A percentile compares a stretch with the other conserved stretches of the same genome.
Evolutionary conservation across 2,888 invertebrate genomes (phyloP).

Genomic region (Leptopilina drosophilae): DNA sequence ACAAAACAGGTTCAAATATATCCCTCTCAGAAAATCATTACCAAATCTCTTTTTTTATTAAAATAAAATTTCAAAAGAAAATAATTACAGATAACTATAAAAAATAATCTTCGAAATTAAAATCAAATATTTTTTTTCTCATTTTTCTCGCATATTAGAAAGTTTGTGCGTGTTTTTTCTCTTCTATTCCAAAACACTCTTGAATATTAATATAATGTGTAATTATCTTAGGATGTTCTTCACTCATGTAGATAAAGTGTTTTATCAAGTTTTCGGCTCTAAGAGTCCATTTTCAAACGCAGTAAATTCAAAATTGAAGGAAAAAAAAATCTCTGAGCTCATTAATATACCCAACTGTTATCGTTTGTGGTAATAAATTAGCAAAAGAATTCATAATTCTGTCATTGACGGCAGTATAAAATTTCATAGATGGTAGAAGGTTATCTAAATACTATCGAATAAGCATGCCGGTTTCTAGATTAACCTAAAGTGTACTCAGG

Average conservation of each 20-base stretch:
- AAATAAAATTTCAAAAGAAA: background rate
- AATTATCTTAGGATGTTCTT: background rate
- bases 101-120: too few species aligned
- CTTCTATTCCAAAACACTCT: background rate
- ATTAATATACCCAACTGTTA: constrained; percentile 23
- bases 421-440: constrained; percentile 27
- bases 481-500: background rate
- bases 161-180: background rate
- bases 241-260: background rate
- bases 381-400: constrained; percentile 7
- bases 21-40: constrained; percentile 1
- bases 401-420: constrained; percentile 16
- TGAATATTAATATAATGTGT: constrained; percentile 3
- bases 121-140: too few species aligned
- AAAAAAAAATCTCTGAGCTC: background rate
- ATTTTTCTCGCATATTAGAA: background rate
- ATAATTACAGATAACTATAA: background rate
- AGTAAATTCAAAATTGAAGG: background rate
- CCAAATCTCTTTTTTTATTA: background rate
- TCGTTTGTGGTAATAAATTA: constrained; percentile 15
- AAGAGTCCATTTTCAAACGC: background rate
- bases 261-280: constrained; percentile 17
- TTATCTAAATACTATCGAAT: constrained; percentile 24
- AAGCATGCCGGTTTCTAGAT: constrained; percentile 18
- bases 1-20: constrained; percentile 27